Base-by-base conservation (phyloP, 2,888 invertebrate genomes). In the Lissonota sp. region DNA sequence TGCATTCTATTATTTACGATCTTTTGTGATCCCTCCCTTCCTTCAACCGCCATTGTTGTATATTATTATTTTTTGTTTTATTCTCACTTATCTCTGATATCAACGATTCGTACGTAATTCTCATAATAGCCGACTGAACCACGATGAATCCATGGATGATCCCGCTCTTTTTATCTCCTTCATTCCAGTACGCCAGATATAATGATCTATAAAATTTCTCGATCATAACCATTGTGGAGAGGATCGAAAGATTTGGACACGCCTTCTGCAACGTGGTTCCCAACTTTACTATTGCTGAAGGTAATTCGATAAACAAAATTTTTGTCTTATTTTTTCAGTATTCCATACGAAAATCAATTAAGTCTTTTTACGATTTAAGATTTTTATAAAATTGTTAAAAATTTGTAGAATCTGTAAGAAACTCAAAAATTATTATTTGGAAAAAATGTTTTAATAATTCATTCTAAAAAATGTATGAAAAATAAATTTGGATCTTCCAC, bases 221-320 rank as follows among this genome's bases (percentile, higher is more conserved):
- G 60, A 71, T 60, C 66, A 67, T 71, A 26, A 26, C 26, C 49
- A 71, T 67, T 60, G 66, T 8, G 49, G 57, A 40, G 44, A 71
- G 55, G 60, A 53, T 66, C 55, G 53, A 60, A 67, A 60, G 55
- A 46, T 55, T 67, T 14, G 51, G 74, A 66, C 79, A 79, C 79
- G 81, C 81, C 81, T 79, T 74, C 70, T 8, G 12, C 5, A 16
- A 60, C 58, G 70, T 6, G 79, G 66, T 70, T 82, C 81, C 75
- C 79, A 69, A 62, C 58, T 57, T 16, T 1, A n/a, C 2, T 16
- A 16, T 44, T 44, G 14, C 37, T 44, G n/a, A n/a, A 8, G n/a
- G n/a, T n/a, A 57, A 42, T 8, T 57, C 10, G 26, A 4, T 26
- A 26, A 26, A 26, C 5, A 8, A 42, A 67, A 40, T 16, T 39